A percentile compares a stretch with the other conserved stretches of the same genome.
Evolutionary conservation across 2,797 vertebrate genomes (phyloP).

Genomic region (Cynopterus sphinx): DNA sequence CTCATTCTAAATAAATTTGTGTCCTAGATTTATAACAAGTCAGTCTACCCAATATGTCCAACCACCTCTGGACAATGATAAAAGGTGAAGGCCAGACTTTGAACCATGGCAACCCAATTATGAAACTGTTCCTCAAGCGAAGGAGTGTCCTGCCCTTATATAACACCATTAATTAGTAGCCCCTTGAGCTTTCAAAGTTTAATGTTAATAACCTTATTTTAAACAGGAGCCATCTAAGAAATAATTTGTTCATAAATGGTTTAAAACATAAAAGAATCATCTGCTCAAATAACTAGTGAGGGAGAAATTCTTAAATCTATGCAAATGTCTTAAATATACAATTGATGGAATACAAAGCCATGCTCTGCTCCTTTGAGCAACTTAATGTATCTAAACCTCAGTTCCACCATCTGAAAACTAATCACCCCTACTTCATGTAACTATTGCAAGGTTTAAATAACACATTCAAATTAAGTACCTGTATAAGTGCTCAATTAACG

Average conservation of each 20-base stretch:
- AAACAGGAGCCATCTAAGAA: conserved; percentile 32
- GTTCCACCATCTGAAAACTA: conserved; percentile 41
- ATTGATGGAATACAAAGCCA: not conserved
- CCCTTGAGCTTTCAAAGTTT: not conserved
- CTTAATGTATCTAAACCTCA: not conserved
- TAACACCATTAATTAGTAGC: conserved; percentile 1
- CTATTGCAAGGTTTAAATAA: conserved; percentile 14
- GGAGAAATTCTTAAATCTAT: not conserved
- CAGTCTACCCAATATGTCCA: not conserved
- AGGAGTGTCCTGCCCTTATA: not conserved
- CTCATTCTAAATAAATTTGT: conserved; percentile 13
- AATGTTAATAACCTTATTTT: conserved; percentile 37
- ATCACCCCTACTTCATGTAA: conserved; percentile 15
- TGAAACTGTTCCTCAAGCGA: not conserved
- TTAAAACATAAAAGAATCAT: conserved; percentile 22
- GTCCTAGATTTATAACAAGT: conserved; percentile 10
- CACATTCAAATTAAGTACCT: conserved; percentile 30
- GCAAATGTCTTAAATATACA: not conserved
- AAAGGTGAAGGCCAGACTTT: not conserved
- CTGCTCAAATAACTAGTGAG: not conserved
- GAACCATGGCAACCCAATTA: not conserved
- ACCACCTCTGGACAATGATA: not conserved
- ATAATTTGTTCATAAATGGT: not conserved
- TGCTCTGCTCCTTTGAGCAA: not conserved
- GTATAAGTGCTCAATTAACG: not conserved